These are phyloP conservation scores for Nezara viridula DNA, from an alignment of 2,888 invertebrate genomes.

Conservation along the genomic window DNA sequence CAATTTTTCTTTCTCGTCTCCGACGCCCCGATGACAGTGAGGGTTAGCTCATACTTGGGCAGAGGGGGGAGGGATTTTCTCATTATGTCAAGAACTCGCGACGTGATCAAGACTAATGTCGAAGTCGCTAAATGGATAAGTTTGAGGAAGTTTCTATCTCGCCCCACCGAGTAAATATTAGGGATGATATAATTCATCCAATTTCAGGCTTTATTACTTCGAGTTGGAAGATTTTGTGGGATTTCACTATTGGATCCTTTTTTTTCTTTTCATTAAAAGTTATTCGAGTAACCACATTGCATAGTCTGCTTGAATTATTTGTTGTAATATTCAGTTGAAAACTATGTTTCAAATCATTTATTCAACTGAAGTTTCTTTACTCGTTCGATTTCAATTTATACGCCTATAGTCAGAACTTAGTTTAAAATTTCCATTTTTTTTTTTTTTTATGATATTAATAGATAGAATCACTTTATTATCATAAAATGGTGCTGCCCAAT, in stretches of 20 bases:
- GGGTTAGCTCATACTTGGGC: background rate
- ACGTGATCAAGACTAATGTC: constrained; percentile 40
- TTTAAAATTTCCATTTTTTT: too few species aligned
- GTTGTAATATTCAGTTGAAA: too few species aligned
- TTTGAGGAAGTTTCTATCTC: background rate
- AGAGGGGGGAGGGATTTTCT: background rate
- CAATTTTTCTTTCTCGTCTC: constrained; percentile 33
- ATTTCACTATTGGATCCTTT: background rate
- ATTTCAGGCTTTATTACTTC: constrained; percentile 17
- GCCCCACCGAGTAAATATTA: background rate
- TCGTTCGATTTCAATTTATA: too few species aligned
- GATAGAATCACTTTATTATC: too few species aligned
- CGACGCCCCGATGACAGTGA: background rate
- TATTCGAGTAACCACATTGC: too few species aligned
- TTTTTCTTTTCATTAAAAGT: background rate
- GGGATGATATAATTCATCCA: constrained; percentile 11
- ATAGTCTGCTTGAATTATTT: too few species aligned
- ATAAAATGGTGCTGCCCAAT: too few species aligned
- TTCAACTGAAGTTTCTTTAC: too few species aligned
- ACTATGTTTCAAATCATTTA: too few species aligned
- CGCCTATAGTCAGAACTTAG: too few species aligned
- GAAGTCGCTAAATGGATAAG: constrained; percentile 41
- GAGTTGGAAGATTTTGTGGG: background rate
- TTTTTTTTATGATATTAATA: too few species aligned
- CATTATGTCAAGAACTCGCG: constrained; percentile 24